These are phyloP conservation scores for Columba janthina DNA, from an alignment of 2,113 vertebrate genomes.

Conservation along the genomic window DNA sequence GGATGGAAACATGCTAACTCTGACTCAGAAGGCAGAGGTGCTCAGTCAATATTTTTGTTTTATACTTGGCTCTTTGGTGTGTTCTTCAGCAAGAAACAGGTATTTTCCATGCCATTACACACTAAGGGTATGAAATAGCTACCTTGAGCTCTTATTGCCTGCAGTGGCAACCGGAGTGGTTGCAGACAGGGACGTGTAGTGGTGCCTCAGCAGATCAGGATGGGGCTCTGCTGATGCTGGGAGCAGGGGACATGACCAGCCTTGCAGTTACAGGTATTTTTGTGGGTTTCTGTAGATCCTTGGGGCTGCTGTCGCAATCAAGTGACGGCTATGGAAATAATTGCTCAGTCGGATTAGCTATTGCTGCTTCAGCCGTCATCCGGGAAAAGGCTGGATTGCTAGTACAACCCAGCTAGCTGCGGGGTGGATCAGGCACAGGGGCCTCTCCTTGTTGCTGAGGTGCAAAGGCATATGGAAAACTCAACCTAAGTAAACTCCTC, in stretches of 20 bases:
- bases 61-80: not conserved
- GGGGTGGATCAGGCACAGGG: not conserved
- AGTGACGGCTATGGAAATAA: not conserved
- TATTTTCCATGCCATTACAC: not conserved
- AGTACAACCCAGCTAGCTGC: not conserved
- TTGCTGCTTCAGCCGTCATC: not conserved
- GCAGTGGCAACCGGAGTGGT: not conserved
- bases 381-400: not conserved
- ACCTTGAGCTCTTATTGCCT: fast-evolving
- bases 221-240: fast-evolving
- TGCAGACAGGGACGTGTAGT: not conserved
- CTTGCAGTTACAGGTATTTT: not conserved
- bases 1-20: not conserved
- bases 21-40: not conserved
- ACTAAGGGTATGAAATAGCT: not conserved
- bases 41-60: not conserved
- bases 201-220: not conserved
- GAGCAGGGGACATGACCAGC: not conserved
- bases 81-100: not conserved
- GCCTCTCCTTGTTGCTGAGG: not conserved
- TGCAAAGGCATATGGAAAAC: not conserved
- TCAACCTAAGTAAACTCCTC: not conserved
- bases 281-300: not conserved
- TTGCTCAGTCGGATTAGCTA: not conserved
- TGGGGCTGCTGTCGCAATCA: not conserved